phyloP scores from a whole-genome alignment of 2,797 vertebrate genomes.

The Macroramphosus scolopax region DNA sequence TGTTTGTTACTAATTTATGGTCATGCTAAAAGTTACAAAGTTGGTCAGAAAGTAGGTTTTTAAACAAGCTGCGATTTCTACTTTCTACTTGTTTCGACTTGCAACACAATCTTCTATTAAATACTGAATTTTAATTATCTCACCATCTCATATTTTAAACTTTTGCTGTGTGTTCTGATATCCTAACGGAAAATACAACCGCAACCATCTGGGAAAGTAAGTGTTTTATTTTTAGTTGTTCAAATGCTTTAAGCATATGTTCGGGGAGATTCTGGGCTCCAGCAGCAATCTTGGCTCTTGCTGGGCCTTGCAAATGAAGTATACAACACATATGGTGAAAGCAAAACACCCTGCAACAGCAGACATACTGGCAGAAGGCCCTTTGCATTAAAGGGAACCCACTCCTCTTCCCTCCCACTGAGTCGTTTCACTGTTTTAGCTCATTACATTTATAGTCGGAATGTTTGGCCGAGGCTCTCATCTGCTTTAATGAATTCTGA shows the following conservation, averaged over 20 bases:
- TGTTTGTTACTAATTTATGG: no score
- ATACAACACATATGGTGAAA: constrained; percentile 57
- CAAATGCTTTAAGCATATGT: constrained; percentile 44
- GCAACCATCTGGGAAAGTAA: constrained; percentile 25
- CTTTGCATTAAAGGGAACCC: constrained; percentile 38
- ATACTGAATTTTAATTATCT: no score
- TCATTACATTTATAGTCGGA: constrained; percentile 44
- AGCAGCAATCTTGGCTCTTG: constrained; percentile 45
- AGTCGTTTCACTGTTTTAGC: constrained; percentile 39
- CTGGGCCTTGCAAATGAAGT: constrained; percentile 41
- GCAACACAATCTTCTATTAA: no score
- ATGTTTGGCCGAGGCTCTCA: constrained; percentile 17
- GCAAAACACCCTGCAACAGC: constrained; percentile 56
- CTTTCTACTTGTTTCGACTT: no score
- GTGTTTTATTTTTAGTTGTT: constrained; percentile 57
- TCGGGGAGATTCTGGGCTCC: constrained; percentile 34
- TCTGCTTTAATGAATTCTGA: constrained; percentile 25
- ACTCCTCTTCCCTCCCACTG: constrained; percentile 24
- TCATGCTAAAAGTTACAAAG: no score
- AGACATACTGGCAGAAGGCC: constrained; percentile 47
- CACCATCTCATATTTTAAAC: constrained; percentile 1
- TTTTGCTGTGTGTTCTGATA: constrained; percentile 5
- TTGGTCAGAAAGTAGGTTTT: no score
- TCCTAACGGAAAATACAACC: constrained; percentile 20
- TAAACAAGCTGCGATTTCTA: no score